Evolutionary conservation across 2,797 vertebrate genomes (phyloP).

Genomic region (Gadopsis marmoratus): DNA sequence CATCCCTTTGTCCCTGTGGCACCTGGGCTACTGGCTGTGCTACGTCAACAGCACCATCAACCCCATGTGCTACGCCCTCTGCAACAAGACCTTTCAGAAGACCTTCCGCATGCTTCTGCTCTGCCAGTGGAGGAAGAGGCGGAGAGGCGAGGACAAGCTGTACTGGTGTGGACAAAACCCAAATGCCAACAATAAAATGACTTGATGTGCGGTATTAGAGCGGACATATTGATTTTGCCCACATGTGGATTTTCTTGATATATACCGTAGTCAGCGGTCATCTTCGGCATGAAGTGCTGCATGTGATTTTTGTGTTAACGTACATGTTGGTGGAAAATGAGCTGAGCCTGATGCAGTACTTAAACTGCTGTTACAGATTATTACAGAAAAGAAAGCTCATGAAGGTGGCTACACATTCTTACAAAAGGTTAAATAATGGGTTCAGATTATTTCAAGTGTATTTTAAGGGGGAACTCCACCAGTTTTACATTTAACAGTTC

Average conservation of each 20-base stretch:
- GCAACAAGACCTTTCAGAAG: conserved; percentile 99
- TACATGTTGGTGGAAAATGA: conserved; percentile 44
- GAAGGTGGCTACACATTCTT: conserved; percentile 14
- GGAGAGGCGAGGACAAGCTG: conserved; percentile 89
- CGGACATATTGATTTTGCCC: conserved; percentile 1
- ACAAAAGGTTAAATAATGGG: conserved; percentile 13
- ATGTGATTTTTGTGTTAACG: conserved; percentile 50
- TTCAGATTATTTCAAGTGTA: conserved; percentile 8
- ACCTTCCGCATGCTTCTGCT: conserved; percentile 97
- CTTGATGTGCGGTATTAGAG: conserved; percentile 40
- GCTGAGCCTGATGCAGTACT: conserved; percentile 30
- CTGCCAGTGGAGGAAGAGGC: conserved; percentile 94
- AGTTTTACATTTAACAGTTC: neutral
- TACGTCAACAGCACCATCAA: conserved; percentile 99
- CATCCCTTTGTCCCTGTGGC: conserved; percentile 94
- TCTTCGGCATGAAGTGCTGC: conserved; percentile 56
- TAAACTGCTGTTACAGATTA: conserved; percentile 5
- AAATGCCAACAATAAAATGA: conserved; percentile 77
- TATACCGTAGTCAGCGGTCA: conserved; percentile 29
- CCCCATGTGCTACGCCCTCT: conserved; percentile 98
- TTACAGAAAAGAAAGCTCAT: conserved; percentile 11
- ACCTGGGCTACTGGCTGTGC: conserved; percentile 98
- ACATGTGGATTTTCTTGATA: conserved; percentile 22
- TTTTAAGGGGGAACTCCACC: neutral
- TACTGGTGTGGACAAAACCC: conserved; percentile 92